Base-by-base conservation (phyloP, 2,888 invertebrate species). In the Andrena camellia region DNA sequence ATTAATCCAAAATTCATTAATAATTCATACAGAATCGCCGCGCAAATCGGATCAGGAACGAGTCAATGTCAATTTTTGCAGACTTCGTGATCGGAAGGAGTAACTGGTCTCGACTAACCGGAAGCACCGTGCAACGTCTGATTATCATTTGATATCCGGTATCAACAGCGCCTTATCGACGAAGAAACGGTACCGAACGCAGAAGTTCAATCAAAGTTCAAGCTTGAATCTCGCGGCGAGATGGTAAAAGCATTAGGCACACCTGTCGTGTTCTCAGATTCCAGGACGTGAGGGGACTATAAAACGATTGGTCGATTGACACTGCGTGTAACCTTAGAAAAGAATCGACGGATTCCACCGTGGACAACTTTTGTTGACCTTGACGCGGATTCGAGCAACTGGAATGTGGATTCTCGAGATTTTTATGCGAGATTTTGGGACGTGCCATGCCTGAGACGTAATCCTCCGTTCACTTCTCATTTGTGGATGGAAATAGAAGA, bases 111-210 rank as follows among this genome's bases (percentile, higher is more conserved):
- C 33, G n/a, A 20, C 23, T 59, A 10, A 78, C 74, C 81, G 84
- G 87, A 88, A 86, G 60, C 57, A 62, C 31, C 78, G 59, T 54
- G 35, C 77, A 66, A 0, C 57, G 60, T 70, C 73, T 64, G 68
- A 82, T 75, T 76, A 31, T 71, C 50, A 66, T 77, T 78, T 57
- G 54, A 78, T 77, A 83, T 87, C 87, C 88, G 81, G 76, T 62
- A 48, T 57, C 72, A 20, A 23, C 52, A 79, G 33, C 54, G 62
- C 10, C 68, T 31, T 35, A 8, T 29, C 59, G 20, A n/a, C 23
- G 33, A 48, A 29, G 26, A 50, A 20, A 35, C 50, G 48, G 1
- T 20, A 7, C 31, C 6, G 7, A 10, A 31, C 13, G 13, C 64
- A 60, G 35, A 42, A 31, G 29, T 70, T 66, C 71, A 5, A 60